Base-by-base conservation (phyloP, 2,888 invertebrate genomes). In the Ommatoiulus sabulosus region DNA sequence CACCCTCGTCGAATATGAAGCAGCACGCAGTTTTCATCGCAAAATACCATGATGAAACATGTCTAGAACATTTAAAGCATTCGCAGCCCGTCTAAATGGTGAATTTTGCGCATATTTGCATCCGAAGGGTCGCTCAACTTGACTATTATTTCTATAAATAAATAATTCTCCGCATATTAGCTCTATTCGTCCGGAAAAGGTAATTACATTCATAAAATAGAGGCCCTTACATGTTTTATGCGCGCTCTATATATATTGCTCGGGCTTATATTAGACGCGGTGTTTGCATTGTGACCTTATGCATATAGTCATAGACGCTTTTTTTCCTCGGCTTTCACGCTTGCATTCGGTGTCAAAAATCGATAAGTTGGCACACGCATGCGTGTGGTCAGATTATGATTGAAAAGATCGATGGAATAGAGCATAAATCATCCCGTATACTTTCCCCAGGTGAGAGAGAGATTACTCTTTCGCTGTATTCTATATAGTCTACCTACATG, bases 221-320 rank as follows among this genome's bases (percentile, higher is more conserved):
- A 3, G 20, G 63, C 63, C 63, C 63, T 63, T 63, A 63, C 63
- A 63, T 63, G n/a, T 63, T 46, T 63, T 63, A 63, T 63, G n/a
- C 63, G n/a, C 12, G 63, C n/a, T 63, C 63, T 63, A 46, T 46
- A n/a, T n/a, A n/a, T n/a, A 63, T 63, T n/a, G 63, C 63, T 63
- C 7, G 15, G 52, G 52, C 52, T n/a, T 15, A 57, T 57, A 57
- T 57, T 57, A 57, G 15, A 63, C 7, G n/a, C n/a, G n/a, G 63
- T 63, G 63, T 63, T 63, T 63, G 63, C 63, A 63, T 63, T 63
- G n/a, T 63, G 63, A 63, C 63, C 63, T 63, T 63, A 63, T 63
- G 63, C 63, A 63, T 63, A n/a, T 63, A 63, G 63, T 63, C 63
- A 63, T 63, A 63, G 63, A 63, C 63, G 63, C 15, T 63, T 63